Evolutionary conservation across 2,888 invertebrate genomes (phyloP), one percentile per base, ranked within the genome.

Genomic region (Brachypalpus laphriformis): DNA sequence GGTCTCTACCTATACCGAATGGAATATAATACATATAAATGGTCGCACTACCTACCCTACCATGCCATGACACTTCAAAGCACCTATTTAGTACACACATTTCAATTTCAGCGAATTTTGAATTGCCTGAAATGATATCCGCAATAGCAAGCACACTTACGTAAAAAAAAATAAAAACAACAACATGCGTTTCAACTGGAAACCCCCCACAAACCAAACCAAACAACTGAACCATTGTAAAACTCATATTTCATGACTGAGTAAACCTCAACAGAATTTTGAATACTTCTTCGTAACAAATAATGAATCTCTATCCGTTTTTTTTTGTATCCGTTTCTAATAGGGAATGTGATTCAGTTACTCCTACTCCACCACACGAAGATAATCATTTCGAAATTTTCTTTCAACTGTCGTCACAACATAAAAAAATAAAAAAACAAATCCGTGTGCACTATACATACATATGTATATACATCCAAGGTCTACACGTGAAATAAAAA

Each of bases 401-500:
- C 34, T 40, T 28, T 56, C 16, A 31, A 71, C 71, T 74, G 72
- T 72, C 78, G 72, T 80, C 72, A 80, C 57, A 57, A 16, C n/a
- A 22, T 45, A 42, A n/a, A 54, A 61, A 45, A 47, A 25, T 31
- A 47, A 42, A 42, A 42, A 9, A 59, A 51, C 40, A 25, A 57
- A 59, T 31, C 22, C 22, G 14, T 51, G 51, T 14, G 20, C 31
- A 34, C 37, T 9, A 42, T 14, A 7, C 2, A 28, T 16, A 9
- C 34, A 20, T 57, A 18, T 34, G 18, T 14, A n/a, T 18, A 51
- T 4, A 40, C 5, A 72, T 8, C 40, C 72, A 72, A 72, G 72
- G 72, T 72, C 61, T 72, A 71, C 72, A 72, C 72, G 76, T 76
- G 76, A 57, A 68, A 68, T 42, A 45, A n/a, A 77, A 77, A 70